A percentile compares a stretch with the other conserved stretches of the same genome.
Evolutionary conservation across 2,113 vertebrate species (phyloP).

Genomic region (Scalopus aquaticus): DNA sequence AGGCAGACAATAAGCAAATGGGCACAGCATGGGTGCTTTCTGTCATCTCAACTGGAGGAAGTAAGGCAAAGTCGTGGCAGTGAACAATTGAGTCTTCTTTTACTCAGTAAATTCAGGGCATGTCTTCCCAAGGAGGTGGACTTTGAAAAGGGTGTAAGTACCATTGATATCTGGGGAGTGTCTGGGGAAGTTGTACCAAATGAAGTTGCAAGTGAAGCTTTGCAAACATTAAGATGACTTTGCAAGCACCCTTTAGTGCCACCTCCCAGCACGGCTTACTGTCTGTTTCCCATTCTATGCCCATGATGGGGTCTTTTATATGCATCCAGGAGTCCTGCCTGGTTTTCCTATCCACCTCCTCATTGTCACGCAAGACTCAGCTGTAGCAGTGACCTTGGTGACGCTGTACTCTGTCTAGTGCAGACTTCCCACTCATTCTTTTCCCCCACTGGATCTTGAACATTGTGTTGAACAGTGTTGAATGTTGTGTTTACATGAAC

Average conservation of each 20-base stretch:
- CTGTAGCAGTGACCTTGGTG: neutral
- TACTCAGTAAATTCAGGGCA: neutral
- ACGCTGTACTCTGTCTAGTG: too few species aligned
- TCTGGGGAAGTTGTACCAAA: neutral
- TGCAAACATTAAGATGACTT: neutral
- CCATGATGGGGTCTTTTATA: accelerated
- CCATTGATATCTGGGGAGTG: neutral
- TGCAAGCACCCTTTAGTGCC: neutral
- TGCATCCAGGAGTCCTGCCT: too few species aligned
- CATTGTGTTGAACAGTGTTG: neutral
- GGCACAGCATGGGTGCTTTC: accelerated
- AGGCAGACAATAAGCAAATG: neutral
- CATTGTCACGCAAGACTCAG: neutral
- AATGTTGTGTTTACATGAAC: neutral
- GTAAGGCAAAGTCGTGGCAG: accelerated
- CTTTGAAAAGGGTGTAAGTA: neutral
- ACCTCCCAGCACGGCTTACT: accelerated
- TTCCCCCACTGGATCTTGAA: neutral
- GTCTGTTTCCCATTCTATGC: accelerated
- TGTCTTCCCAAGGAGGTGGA: neutral
- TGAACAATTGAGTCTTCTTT: neutral
- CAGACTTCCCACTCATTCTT: neutral
- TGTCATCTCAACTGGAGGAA: neutral
- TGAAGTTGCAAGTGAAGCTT: neutral
- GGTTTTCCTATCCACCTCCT: neutral